A percentile compares a stretch with the other conserved stretches of the same genome.
Conservation (phyloP, 2,888 invertebrate genomes). For the Spodoptera exigua region DNA sequence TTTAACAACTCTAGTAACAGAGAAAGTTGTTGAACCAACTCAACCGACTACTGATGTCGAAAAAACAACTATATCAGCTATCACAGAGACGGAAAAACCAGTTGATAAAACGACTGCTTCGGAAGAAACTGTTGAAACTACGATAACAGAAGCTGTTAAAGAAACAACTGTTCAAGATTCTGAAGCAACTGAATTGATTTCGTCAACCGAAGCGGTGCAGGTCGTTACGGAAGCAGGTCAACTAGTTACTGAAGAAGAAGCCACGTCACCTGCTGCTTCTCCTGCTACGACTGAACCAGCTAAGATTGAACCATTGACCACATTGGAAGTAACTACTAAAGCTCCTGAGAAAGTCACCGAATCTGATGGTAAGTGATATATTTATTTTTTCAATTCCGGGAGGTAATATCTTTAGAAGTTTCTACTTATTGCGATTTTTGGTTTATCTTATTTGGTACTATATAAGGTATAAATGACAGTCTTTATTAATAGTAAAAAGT, state of each 20-base stretch:
- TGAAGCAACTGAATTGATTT: constrained; percentile 20
- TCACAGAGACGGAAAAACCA: constrained; percentile 43
- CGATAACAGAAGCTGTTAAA: constrained; percentile 33
- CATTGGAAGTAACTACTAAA: constrained; percentile 34
- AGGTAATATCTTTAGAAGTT: no score
- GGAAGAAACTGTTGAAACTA: constrained; percentile 40
- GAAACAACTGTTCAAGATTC: constrained; percentile 29
- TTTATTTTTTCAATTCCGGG: neutral
- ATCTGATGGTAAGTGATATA: constrained; percentile 70
- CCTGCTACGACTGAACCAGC: constrained; percentile 55
- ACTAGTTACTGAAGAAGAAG: constrained; percentile 64
- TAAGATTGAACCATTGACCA: constrained; percentile 44
- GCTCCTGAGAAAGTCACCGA: constrained; percentile 69
- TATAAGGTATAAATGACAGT: no score
- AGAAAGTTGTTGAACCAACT: constrained; percentile 61
- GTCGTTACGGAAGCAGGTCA: constrained; percentile 48
- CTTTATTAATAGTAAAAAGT: no score
- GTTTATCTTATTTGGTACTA: no score
- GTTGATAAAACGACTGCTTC: constrained; percentile 34
- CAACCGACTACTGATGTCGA: constrained; percentile 56
- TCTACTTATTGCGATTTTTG: neutral
- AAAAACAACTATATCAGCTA: constrained; percentile 46
- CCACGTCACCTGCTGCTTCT: constrained; percentile 63
- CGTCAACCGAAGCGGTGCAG: constrained; percentile 33
- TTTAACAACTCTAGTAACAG: constrained; percentile 47